Base-by-base conservation (phyloP, 2,797 vertebrate genomes). In the Manis crassicaudata region DNA sequence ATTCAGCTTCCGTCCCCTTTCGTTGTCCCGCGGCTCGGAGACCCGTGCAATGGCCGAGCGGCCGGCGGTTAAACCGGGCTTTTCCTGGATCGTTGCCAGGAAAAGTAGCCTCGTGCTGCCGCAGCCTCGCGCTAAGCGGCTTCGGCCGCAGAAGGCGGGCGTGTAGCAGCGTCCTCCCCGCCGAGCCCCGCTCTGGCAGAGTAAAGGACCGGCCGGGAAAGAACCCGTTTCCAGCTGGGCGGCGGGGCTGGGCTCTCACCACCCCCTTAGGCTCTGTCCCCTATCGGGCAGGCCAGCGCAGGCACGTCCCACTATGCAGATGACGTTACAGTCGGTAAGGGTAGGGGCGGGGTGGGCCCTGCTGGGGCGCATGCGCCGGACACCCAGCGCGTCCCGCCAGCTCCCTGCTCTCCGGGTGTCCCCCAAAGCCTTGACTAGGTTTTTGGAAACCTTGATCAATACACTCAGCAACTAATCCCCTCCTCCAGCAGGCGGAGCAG, bases 401-500 rank as follows among this genome's bases (percentile, higher is more conserved):
- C 20, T 0, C 2, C 25, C 54, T 3, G 12, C 40, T 23, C 1
- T 11, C 72, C 8, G 0, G 0, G 27, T 18, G 68, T 88, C 58
- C 29, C 3, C 54, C 17, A 16, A 63, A 52, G 27, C 23, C 77
- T 8, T 40, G 21, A 35, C 65, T 40, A 29, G 7, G 7, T 3
- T 63, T 88, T 85, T 89, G 75, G 56, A 84, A 89, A 18, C 6
- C 13, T 11, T 32, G 14, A 58, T 50, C 77, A 3, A 5, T 25
- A 70, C 37, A 7, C 32, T 92, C 70, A 50, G 46, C 29, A 18
- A n/a, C 60, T 35, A 40, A 75, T 85, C 46, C 52, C 75, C 58
- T 91, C 72, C 58, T 95, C 85, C 96, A 95, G 96, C 72, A 92
- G 96, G 96, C 70, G 80, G 95, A 95, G 93, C 94, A 68, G 70